phyloP scores from a whole-genome alignment of 2,113 vertebrate genomes.

The Grantiella picta region DNA sequence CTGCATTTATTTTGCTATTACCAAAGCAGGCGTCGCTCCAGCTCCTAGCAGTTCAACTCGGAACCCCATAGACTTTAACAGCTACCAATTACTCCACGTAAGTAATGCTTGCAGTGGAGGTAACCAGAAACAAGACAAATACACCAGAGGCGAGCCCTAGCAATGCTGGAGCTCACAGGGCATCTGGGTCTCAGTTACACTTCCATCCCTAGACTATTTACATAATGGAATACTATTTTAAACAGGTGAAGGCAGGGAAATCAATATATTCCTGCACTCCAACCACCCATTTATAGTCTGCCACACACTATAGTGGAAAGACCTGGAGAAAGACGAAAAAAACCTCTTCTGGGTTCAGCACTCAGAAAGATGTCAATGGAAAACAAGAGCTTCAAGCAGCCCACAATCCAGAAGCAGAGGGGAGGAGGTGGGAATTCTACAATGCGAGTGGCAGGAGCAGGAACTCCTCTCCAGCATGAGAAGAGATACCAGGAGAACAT shows the following conservation, averaged over 20 bases:
- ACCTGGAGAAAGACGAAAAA: background rate
- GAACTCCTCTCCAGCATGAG: background rate
- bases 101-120: no score
- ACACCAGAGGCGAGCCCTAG: rapidly evolving
- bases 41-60: rapidly evolving
- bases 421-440: background rate
- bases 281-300: rapidly evolving
- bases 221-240: rapidly evolving
- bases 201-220: rapidly evolving
- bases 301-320: rapidly evolving
- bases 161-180: rapidly evolving
- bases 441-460: rapidly evolving
- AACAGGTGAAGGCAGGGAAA: background rate
- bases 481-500: background rate
- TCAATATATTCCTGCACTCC: rapidly evolving
- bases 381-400: background rate
- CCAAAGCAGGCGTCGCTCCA: rapidly evolving
- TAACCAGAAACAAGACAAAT: background rate
- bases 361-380: background rate
- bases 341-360: rapidly evolving
- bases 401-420: rapidly evolving
- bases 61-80: rapidly evolving
- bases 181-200: rapidly evolving
- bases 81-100: rapidly evolving
- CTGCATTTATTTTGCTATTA: rapidly evolving